A percentile compares a stretch with the other conserved stretches of the same genome.
Evolutionary conservation across 1,140 invertebrate genomes (phyloP).

Genomic region (Globodera rostochiensis): DNA sequence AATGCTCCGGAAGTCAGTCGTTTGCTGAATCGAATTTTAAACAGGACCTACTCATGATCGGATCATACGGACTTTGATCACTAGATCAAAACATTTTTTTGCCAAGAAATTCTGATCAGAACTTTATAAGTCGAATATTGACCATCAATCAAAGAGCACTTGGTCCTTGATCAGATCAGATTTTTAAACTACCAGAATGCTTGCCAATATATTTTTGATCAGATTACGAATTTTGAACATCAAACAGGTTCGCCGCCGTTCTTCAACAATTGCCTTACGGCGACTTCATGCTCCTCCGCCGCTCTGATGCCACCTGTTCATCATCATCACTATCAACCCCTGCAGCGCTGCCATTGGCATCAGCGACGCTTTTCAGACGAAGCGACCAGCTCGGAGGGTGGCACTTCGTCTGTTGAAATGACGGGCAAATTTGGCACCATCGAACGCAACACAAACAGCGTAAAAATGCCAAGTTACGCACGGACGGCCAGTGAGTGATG

Average conservation of each 20-base stretch:
- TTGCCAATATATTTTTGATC: too few relatives aligned
- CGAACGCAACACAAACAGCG: neutral
- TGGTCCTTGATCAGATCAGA: too few relatives aligned
- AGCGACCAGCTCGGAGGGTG: neutral
- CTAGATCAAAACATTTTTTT: too few relatives aligned
- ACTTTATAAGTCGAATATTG: too few relatives aligned
- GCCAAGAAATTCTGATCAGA: too few relatives aligned
- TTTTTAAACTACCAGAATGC: too few relatives aligned
- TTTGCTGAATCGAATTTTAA: too few relatives aligned
- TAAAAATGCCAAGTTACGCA: conserved; percentile 27
- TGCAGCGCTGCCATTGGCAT: neutral
- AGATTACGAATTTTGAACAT: neutral
- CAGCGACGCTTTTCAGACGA: neutral
- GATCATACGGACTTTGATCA: too few relatives aligned
- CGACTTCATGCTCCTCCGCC: neutral
- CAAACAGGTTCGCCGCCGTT: neutral
- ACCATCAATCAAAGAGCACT: too few relatives aligned
- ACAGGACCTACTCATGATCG: too few relatives aligned
- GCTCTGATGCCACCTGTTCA: neutral
- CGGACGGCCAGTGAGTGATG: conserved; percentile 29
- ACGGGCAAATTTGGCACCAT: neutral
- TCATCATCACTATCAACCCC: neutral
- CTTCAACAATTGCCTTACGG: conserved; percentile 2
- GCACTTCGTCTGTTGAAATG: neutral
- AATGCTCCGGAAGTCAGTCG: conserved; percentile 27